These are phyloP conservation scores for Forbesichthys agassizii DNA, from an alignment of 2,113 vertebrate genomes.

Conservation along the genomic window DNA sequence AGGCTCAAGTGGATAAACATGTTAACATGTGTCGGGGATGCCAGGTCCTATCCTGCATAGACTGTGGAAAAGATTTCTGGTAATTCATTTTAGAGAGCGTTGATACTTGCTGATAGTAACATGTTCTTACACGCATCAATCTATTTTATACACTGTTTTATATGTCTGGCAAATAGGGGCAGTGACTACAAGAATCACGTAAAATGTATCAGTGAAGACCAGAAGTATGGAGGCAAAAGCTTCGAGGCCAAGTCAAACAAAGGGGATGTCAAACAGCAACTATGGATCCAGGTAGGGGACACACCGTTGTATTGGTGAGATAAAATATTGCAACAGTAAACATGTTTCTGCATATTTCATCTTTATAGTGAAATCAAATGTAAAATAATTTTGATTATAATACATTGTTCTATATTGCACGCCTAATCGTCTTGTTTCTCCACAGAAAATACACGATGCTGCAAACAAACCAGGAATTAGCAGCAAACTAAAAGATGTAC, in stretches of 20 bases:
- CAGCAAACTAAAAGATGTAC: slow-evolving; percentile 80
- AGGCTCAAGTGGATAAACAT: slow-evolving; percentile 91
- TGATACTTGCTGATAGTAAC: neutral
- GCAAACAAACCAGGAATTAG: slow-evolving; percentile 84
- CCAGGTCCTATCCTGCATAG: slow-evolving; percentile 89
- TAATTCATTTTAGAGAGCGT: slow-evolving; percentile 46
- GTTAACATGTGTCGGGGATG: slow-evolving; percentile 81
- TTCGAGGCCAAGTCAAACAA: slow-evolving; percentile 89
- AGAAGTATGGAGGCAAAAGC: slow-evolving; percentile 94
- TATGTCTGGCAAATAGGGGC: slow-evolving; percentile 73
- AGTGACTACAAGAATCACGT: slow-evolving; percentile 87
- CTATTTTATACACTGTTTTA: neutral
- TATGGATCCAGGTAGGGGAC: slow-evolving; percentile 87
- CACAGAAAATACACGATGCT: slow-evolving; percentile 86
- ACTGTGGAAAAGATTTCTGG: slow-evolving; percentile 96
- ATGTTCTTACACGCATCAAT: neutral
- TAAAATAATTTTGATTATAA: neutral
- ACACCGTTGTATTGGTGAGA: neutral
- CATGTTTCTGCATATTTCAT: neutral
- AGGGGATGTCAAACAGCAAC: slow-evolving; percentile 91
- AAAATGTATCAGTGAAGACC: slow-evolving; percentile 89
- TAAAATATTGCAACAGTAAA: neutral
- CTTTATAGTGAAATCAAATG: neutral
- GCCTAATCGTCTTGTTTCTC: slow-evolving; percentile 13
- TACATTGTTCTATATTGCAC: neutral